These are phyloP conservation scores for Amiota minor DNA, from an alignment of 2,888 invertebrate species.

Conservation along the genomic window DNA sequence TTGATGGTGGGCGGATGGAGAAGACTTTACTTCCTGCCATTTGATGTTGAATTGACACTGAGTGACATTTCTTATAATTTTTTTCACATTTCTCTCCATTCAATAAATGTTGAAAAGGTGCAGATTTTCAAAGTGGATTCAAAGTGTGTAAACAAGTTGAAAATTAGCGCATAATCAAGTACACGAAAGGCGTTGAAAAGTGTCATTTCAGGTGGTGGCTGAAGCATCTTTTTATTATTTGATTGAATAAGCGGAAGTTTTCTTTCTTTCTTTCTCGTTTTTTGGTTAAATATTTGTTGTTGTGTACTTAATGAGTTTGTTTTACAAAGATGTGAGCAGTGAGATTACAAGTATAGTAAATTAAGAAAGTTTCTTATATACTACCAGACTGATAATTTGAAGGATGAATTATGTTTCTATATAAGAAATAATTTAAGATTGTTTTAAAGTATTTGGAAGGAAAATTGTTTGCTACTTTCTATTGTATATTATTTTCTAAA, in stretches of 20 bases:
- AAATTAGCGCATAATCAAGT: conserved; percentile 64
- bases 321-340: too few species aligned
- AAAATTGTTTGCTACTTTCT: too few species aligned
- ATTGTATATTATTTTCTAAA: too few species aligned
- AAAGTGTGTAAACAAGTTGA: conserved; percentile 62
- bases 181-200: not conserved
- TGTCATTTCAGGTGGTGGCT: not conserved
- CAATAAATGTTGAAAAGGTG: conserved; percentile 2
- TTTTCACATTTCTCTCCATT: conserved; percentile 1
- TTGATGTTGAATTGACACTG: conserved; percentile 40
- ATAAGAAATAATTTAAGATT: too few species aligned
- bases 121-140: conserved; percentile 7
- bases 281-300: too few species aligned
- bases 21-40: too few species aligned
- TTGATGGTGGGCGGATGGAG: not conserved
- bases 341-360: too few species aligned
- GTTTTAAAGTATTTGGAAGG: too few species aligned
- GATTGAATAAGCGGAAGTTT: conserved; percentile 34
- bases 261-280: not conserved
- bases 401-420: too few species aligned
- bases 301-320: too few species aligned
- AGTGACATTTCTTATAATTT: conserved; percentile 26
- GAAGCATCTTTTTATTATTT: not conserved
- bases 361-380: too few species aligned
- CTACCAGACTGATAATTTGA: too few species aligned